phyloP scores from a whole-genome alignment of 2,797 vertebrate species.

The Pipistrellus nathusii region DNA sequence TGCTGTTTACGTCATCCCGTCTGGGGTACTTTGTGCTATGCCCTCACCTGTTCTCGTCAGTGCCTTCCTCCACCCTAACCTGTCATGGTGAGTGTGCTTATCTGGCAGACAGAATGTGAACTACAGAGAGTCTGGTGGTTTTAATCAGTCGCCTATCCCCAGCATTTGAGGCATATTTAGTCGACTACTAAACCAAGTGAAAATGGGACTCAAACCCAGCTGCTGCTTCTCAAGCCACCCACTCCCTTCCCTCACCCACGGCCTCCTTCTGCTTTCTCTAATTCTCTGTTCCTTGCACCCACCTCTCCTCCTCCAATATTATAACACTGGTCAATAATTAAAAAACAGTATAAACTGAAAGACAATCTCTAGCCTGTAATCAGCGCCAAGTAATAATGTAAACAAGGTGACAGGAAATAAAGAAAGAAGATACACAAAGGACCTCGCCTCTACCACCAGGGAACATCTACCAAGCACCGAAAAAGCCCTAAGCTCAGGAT shows the following conservation, averaged over 20 bases:
- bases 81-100: too few species aligned
- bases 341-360: neutral
- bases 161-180: neutral
- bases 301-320: neutral
- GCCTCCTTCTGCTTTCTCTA: neutral
- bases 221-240: neutral
- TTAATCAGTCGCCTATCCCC: neutral
- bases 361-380: neutral
- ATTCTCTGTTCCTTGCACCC: neutral
- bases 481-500: neutral
- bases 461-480: neutral
- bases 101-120: neutral
- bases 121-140: neutral
- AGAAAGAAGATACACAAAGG: neutral
- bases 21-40: fast-evolving
- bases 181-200: neutral
- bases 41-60: neutral
- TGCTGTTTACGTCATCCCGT: neutral
- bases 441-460: neutral
- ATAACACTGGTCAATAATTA: neutral
- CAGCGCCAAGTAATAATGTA: neutral
- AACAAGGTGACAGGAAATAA: neutral
- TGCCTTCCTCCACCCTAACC: neutral
- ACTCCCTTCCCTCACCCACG: neutral
- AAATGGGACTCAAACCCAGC: neutral